Base-by-base conservation (phyloP, 2,113 vertebrate species). In the Ctenomys sociabilis region DNA sequence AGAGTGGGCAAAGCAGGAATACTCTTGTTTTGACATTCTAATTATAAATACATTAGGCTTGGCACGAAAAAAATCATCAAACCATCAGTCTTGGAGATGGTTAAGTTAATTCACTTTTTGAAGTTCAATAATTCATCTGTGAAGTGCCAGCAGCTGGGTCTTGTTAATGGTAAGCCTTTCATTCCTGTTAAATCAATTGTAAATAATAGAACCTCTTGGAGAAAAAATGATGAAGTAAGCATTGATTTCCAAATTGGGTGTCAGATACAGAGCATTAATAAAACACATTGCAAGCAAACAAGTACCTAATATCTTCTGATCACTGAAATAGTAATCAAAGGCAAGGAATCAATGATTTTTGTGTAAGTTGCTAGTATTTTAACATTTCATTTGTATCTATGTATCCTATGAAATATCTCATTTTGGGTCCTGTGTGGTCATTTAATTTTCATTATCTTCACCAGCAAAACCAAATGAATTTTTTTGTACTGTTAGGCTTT, bases 181-280 rank as follows among this genome's bases (percentile, higher is more conserved):
- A 98, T 98, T 99, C 98, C 97, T 98, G 97, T 98, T 98, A 98
- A 99, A 99, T 99, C 99, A 98, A 99, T 99, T 98, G 98, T 98
- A 97, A 99, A 98, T 99, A 98, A 99, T 98, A 98, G 98, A 98
- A 98, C 98, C 98, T 98, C 98, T 98, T 95, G 92, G 98, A 98
- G 98, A 98, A 98, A 98, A 98, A 98, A 98, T 98, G 98, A 99
- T 98, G 98, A 98, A 98, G 98, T 97, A 98, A 98, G 97, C 98
- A 99, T 99, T 98, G 99, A 99, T 99, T 99, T 98, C 98, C 97
- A 98, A 98, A 98, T 97, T 98, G 98, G 97, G 97, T 98, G 98
- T 98, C 98, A 98, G 98, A 98, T 98, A 98, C 97, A 97, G 97
- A 98, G 96, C 97, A 98, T 98, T 99, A 98, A 99, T 98, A 98